A percentile compares a stretch with the other conserved stretches of the same genome.
These are phyloP conservation scores for Junonia oenone DNA, from an alignment of 2,888 invertebrate genomes.

Conservation along the genomic window DNA sequence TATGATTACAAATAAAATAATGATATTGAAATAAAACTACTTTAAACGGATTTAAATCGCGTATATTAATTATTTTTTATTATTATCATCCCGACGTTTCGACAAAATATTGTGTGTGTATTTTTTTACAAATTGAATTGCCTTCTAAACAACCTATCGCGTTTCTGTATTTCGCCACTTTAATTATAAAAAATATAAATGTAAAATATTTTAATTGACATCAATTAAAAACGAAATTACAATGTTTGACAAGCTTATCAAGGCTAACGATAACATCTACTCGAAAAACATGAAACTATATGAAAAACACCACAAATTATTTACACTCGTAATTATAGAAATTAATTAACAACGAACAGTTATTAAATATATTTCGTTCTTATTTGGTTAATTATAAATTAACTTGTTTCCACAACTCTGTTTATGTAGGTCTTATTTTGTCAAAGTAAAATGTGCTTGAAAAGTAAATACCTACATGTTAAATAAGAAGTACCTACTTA, in stretches of 20 bases:
- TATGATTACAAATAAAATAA: no score
- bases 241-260: background rate
- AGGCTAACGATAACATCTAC: background rate
- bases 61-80: no score
- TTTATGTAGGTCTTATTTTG: background rate
- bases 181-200: no score
- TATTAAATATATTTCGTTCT: background rate
- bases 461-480: no score
- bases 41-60: no score
- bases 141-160: no score
- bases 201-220: background rate
- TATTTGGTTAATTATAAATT: background rate
- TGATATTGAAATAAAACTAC: background rate
- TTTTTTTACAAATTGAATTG: no score
- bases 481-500: no score
- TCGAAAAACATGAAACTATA: background rate
- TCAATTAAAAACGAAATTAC: background rate
- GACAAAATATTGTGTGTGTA: no score
- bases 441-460: background rate
- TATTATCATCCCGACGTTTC: no score
- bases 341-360: background rate
- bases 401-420: background rate
- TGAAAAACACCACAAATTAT: background rate
- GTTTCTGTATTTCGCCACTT: no score
- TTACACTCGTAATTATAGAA: background rate